Base-by-base conservation (phyloP, 2,888 invertebrate genomes). In the Rosalia funebris region DNA sequence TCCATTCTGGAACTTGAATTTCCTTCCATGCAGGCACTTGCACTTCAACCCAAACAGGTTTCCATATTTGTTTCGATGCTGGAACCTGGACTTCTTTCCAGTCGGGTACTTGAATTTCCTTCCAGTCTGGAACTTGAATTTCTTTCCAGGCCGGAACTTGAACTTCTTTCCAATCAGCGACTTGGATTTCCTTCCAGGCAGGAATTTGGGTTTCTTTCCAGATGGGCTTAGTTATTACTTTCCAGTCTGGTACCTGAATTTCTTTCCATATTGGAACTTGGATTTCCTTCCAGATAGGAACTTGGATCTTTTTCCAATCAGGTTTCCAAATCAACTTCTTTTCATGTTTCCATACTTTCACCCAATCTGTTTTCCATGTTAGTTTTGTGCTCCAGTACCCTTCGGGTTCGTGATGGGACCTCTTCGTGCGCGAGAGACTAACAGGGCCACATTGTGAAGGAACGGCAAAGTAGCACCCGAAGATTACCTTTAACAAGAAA, bases 371-470 rank as follows among this genome's bases (percentile, higher is more conserved):
- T 80, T 93, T 93, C 93, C 93, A 93, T 19, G 86, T 87, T 42
- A 93, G 84, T 79, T 92, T 92, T 80, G 92, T 92, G 79, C 92
- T 90, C 91, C 91, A 92, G 69, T 88, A 87, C 60, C 92, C 92
- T 73, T 86, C 83, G 61, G 90, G 89, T 60, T 85, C 84, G 54
- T 86, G 84, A 70, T 86, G 84, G 68, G 86, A 85, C 63, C 87
- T 82, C 75, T 87, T 87, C 32, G 83, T 83, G 63, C 87, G 82
- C 73, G 83, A 78, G 72, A 80, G 78, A 75, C 83, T 83, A 62
- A 79, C 74, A 65, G 82, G 80, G 70, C 73, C 72, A 64, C 78
- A 75, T 63, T 70, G 69, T 17, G 79, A 75, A 57, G 83, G 82
- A 71, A 83, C 84, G 69, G 85, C 82, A 69, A 86, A 81, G 70